These are phyloP conservation scores for Crenuchus spilurus DNA, from an alignment of 2,797 vertebrate species.

Conservation along the genomic window DNA sequence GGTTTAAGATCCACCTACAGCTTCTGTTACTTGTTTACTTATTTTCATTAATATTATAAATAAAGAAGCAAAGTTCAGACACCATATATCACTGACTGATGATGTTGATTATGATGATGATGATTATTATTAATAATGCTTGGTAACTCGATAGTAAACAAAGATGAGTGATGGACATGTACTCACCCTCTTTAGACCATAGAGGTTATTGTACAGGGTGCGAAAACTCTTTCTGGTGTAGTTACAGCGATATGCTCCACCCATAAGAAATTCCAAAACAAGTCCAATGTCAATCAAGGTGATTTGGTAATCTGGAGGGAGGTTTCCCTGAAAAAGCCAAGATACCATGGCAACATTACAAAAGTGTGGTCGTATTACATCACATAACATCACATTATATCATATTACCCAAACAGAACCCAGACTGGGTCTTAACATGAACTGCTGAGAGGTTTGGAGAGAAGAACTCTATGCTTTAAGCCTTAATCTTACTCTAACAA, in stretches of 20 bases:
- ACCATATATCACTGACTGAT: too few species aligned
- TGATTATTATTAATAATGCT: too few species aligned
- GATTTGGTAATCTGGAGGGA: slow-evolving; percentile 97
- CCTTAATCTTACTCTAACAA: background rate
- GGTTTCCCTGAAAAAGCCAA: slow-evolving; percentile 84
- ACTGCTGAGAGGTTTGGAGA: background rate
- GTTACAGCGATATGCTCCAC: slow-evolving; percentile 95
- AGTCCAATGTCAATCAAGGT: slow-evolving; percentile 96
- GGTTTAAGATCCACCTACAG: too few species aligned
- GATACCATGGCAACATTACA: background rate
- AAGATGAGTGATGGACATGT: background rate
- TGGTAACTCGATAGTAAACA: too few species aligned
- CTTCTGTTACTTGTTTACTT: too few species aligned
- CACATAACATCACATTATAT: too few species aligned
- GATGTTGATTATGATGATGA: too few species aligned
- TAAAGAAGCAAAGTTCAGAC: too few species aligned
- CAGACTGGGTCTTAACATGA: background rate
- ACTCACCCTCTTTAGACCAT: slow-evolving; percentile 93
- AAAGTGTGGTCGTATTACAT: background rate
- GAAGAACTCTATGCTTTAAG: background rate
- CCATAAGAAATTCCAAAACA: slow-evolving; percentile 96
- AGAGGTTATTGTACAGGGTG: slow-evolving; percentile 94
- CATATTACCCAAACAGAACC: background rate
- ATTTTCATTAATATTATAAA: too few species aligned
- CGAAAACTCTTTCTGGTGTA: slow-evolving; percentile 96